Percentiles rank a stretch among this genome's conserved stretches.
phyloP scores from a whole-genome alignment of 2,888 invertebrate genomes.

The Ctena decussata region DNA sequence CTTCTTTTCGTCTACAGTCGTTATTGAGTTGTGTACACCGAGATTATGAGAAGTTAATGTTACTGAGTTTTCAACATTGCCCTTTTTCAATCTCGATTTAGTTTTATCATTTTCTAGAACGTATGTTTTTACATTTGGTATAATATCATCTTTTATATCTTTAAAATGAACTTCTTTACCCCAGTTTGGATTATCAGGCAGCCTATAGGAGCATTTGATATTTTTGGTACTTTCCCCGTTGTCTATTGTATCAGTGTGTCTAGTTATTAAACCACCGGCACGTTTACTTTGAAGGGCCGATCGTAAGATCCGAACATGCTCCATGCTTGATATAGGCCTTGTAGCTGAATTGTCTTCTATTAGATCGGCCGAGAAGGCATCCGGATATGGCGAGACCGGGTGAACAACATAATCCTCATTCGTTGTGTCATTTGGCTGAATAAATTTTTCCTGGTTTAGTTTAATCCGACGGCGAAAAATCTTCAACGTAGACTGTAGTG shows the following conservation, averaged over 20 bases:
- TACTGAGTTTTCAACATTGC: constrained; percentile 51
- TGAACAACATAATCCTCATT: constrained; percentile 64
- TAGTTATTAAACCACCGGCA: constrained; percentile 42
- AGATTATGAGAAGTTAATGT: constrained; percentile 70
- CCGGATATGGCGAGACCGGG: constrained; percentile 45
- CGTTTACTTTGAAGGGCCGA: constrained; percentile 59
- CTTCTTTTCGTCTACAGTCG: constrained; percentile 58
- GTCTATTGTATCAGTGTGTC: constrained; percentile 37
- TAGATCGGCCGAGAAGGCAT: constrained; percentile 12
- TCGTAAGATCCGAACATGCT: constrained; percentile 51
- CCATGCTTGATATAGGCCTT: constrained; percentile 50
- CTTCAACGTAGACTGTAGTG: constrained; percentile 56
- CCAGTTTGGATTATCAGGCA: constrained; percentile 69
- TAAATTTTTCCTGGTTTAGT: constrained; percentile 63
- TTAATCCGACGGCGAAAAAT: constrained; percentile 61
- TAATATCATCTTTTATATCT: constrained; percentile 68
- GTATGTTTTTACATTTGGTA: constrained; percentile 73
- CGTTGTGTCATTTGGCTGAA: constrained; percentile 62
- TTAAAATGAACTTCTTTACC: constrained; percentile 67
- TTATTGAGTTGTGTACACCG: constrained; percentile 71
- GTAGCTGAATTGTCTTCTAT: constrained; percentile 29
- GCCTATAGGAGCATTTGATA: constrained; percentile 66
- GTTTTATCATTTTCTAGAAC: constrained; percentile 63
- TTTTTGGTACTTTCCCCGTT: constrained; percentile 51
- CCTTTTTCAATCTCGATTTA: constrained; percentile 55